Percentiles rank a stretch among this genome's conserved stretches.
These are phyloP conservation scores for Acrocephalus arundinaceus DNA, from an alignment of 2,113 vertebrate species.

Conservation along the genomic window DNA sequence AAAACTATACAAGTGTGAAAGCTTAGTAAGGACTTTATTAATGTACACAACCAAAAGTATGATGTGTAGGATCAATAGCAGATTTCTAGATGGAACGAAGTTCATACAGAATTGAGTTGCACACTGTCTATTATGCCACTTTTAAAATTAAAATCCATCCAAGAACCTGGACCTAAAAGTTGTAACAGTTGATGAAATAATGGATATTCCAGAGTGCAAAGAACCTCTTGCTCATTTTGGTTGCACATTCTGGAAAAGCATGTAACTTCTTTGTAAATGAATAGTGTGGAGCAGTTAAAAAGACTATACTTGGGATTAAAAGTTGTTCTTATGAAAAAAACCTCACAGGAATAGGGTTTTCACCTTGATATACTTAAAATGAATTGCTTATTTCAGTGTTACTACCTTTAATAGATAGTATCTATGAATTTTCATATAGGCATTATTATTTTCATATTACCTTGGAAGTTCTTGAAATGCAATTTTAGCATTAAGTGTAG, in stretches of 20 bases:
- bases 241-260: background rate
- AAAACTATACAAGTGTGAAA: constrained; percentile 26
- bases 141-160: background rate
- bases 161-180: background rate
- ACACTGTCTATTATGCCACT: background rate
- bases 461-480: background rate
- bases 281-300: background rate
- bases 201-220: background rate
- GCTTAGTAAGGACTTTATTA: constrained; percentile 40
- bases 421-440: background rate
- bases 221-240: background rate
- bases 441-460: background rate
- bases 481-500: background rate
- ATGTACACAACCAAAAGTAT: background rate
- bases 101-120: background rate
- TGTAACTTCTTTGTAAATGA: background rate
- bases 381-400: background rate
- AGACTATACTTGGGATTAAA: background rate
- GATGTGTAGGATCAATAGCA: background rate
- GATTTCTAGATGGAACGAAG: background rate
- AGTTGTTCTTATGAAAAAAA: background rate
- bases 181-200: background rate
- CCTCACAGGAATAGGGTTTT: background rate
- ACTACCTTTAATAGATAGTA: background rate
- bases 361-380: background rate